These are phyloP conservation scores for Phaetusa simplex DNA, from an alignment of 2,113 vertebrate genomes.

Conservation along the genomic window DNA sequence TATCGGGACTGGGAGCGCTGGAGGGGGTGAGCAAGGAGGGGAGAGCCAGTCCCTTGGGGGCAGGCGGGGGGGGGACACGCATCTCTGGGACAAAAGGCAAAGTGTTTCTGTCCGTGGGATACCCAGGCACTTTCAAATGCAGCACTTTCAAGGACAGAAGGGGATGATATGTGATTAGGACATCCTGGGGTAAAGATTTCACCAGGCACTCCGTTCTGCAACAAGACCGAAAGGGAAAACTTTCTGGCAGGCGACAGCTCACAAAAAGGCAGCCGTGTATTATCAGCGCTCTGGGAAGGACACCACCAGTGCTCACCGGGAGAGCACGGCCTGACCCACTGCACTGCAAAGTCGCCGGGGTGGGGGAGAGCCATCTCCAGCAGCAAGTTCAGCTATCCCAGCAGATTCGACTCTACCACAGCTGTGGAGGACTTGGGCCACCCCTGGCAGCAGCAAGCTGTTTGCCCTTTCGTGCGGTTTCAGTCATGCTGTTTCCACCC, in stretches of 20 bases:
- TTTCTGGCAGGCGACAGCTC: not conserved
- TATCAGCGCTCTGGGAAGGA: not conserved
- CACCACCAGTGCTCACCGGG: rapidly evolving
- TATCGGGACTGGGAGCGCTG: rapidly evolving
- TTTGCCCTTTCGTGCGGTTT: not conserved
- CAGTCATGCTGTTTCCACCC: not conserved
- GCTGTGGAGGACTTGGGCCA: rapidly evolving
- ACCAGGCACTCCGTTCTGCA: not conserved
- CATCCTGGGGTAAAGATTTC: not conserved
- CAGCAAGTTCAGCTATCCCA: not conserved
- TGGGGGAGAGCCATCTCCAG: not conserved
- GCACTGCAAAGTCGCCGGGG: not conserved
- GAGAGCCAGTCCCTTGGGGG: not conserved
- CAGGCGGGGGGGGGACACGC: not conserved
- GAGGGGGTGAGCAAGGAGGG: not conserved
- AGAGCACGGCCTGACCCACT: not conserved
- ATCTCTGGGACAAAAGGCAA: not conserved
- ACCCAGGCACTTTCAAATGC: not conserved
- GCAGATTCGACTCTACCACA: not conserved
- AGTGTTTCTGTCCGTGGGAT: not conserved
- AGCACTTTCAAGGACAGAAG: not conserved
- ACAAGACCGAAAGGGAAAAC: not conserved
- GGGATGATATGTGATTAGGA: not conserved
- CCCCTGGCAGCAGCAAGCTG: not conserved
- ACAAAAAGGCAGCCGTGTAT: not conserved